Percentiles rank a stretch among this genome's conserved stretches.
phyloP scores from a whole-genome alignment of 2,888 invertebrate genomes.

The Drosophila kambysellisi region DNA sequence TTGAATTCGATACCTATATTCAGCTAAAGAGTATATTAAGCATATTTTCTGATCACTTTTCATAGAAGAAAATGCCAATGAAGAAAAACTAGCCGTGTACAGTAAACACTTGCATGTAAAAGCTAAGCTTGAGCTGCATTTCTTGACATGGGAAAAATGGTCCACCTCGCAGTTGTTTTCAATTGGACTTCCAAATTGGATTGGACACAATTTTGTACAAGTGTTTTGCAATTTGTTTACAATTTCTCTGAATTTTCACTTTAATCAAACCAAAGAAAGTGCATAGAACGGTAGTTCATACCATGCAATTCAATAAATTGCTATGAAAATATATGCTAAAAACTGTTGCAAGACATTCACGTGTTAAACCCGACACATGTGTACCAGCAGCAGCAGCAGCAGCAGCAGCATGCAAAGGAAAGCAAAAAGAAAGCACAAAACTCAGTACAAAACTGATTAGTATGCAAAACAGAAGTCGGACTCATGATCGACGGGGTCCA shows the following conservation, averaged over 20 bases:
- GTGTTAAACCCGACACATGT: conserved; percentile 54
- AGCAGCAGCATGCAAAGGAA: conserved; percentile 9
- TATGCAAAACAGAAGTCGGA: conserved; percentile 45
- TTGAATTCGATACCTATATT: conserved; percentile 3
- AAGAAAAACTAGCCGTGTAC: not conserved
- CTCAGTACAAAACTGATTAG: conserved; percentile 38
- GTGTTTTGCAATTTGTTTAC: conserved; percentile 34
- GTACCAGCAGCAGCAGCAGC: not conserved
- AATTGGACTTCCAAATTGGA: conserved; percentile 23
- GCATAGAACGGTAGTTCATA: conserved; percentile 59
- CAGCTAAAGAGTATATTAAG: not conserved
- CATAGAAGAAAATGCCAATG: not conserved
- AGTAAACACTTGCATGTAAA: conserved; percentile 5
- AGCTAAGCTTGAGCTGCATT: not conserved
- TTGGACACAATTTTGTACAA: conserved; percentile 19
- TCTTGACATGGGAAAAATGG: not conserved
- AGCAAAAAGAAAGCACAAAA: conserved; percentile 33
- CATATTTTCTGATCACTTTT: not conserved
- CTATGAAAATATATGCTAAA: conserved; percentile 65
- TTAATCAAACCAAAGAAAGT: conserved; percentile 35
- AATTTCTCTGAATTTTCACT: conserved; percentile 12
- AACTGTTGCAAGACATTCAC: conserved; percentile 62
- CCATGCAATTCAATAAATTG: conserved; percentile 36
- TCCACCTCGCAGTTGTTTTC: conserved; percentile 6
- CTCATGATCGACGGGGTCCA: conserved; percentile 39